Base-by-base conservation (phyloP, 1,140 invertebrate species). In the Himalopsyche phryganea region DNA sequence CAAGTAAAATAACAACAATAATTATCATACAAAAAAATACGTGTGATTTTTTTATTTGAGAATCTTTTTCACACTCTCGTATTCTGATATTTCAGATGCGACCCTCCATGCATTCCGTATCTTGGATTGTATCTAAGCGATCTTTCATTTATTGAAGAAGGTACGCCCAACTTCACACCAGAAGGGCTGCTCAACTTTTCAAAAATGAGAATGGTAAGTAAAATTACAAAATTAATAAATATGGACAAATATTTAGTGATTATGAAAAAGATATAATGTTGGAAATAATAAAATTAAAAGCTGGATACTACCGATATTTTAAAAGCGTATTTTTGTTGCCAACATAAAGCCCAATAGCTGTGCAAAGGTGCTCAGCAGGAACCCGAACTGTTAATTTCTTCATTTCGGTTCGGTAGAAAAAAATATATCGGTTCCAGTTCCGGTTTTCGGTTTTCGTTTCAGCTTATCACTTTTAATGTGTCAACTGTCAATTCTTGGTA, bases 111-210 rank as follows among this genome's bases (percentile, higher is more conserved):
- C 68, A 94, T 96, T 51, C 94, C 94, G 1, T 96, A 96, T 71
- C 73, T 96, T 46, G 94, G 93, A 17, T 87, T 96, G 81, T 97
- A 97, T 71, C 75, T 97, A 7, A 92, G 92, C 11, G 94, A 97
- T 74, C 75, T 97, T 7, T 93, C 91, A 1, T 96, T 96, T 71
- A 95, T 97, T 46, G 93, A 97, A 76, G 94, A 97, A 77, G 92
- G 92, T 17, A 94, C 92, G 9, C 89, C 92, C 3, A 94, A 94
- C 69, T 91, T 92, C 68, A 93, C 92, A 0, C 90, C 93, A 6
- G 92, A 96, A 57, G 87, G 88, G 47, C 79, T 96, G n/a, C 80
- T 96, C 15, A 96, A 97, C 70, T 97, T 96, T 75, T 94, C 92
- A 1, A 96, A 97, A 78, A 95, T 96, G 92, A 80, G 93, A 81